Conservation (phyloP, 2,113 vertebrate genomes). For the Centropus bengalensis region DNA sequence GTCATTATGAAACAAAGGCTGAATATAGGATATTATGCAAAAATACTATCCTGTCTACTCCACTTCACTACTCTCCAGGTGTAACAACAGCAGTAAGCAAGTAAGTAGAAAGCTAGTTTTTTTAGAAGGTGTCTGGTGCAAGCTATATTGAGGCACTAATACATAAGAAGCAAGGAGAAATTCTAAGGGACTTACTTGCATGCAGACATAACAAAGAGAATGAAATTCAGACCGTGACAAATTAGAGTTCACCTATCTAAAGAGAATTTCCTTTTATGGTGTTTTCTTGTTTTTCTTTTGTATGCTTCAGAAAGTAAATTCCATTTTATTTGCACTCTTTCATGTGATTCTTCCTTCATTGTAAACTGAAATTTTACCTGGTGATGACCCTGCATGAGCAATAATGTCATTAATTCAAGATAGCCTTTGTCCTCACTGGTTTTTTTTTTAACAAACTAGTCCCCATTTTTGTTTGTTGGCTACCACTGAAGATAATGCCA, state of each 20-base stretch:
- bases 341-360: not conserved
- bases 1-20: not conserved
- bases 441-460: not conserved
- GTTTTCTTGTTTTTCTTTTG: not conserved
- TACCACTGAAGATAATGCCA: not conserved
- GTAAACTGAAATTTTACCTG: not conserved
- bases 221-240: rapidly evolving
- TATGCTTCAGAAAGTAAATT: not conserved
- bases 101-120: not conserved
- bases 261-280: not conserved
- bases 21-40: not conserved
- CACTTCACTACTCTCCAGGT: not conserved
- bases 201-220: not conserved
- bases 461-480: not conserved
- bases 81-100: not conserved
- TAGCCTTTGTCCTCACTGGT: not conserved
- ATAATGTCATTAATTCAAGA: not conserved
- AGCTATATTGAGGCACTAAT: not conserved
- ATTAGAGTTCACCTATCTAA: not conserved
- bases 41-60: not conserved
- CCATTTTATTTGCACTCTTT: not conserved
- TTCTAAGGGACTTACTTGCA: not conserved
- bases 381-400: not conserved
- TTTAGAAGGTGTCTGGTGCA: not conserved
- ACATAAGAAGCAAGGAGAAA: not conserved